Evolutionary conservation across 2,797 vertebrate species (phyloP).

Genomic region (Anisognathus igniventris): DNA sequence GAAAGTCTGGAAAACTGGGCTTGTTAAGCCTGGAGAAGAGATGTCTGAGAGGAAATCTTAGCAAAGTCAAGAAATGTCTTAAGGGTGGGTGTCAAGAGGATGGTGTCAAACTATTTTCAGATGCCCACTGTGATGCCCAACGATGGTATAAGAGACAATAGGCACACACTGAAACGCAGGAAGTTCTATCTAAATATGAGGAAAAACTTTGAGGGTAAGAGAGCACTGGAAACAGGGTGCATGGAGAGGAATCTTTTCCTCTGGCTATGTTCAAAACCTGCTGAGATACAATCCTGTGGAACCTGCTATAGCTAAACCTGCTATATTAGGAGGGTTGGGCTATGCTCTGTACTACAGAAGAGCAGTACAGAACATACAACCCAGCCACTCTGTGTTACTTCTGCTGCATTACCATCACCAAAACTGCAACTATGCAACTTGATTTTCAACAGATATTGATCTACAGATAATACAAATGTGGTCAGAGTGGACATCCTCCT

Average conservation of each 20-base stretch:
- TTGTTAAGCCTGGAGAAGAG: neutral
- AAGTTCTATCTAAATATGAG: neutral
- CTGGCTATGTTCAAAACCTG: neutral
- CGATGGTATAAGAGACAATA: accelerated
- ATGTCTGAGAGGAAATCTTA: neutral
- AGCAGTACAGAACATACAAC: neutral
- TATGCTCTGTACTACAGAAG: neutral
- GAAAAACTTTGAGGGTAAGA: neutral
- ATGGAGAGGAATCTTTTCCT: neutral
- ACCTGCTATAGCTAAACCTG: neutral
- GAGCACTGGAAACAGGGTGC: neutral
- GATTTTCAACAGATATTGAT: neutral
- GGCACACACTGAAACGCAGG: neutral
- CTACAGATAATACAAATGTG: neutral
- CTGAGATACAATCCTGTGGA: neutral
- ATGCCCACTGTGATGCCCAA: neutral
- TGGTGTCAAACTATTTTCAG: neutral
- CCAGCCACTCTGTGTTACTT: neutral
- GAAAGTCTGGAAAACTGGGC: neutral
- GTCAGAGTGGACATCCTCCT: neutral
- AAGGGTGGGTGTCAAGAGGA: neutral
- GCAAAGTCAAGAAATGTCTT: too few species aligned
- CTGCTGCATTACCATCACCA: neutral
- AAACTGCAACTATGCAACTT: neutral
- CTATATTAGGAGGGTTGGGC: accelerated